A percentile compares a stretch with the other conserved stretches of the same genome.
These are phyloP conservation scores for Cyprinodon variegatus DNA, from an alignment of 2,113 vertebrate species.

Conservation along the genomic window DNA sequence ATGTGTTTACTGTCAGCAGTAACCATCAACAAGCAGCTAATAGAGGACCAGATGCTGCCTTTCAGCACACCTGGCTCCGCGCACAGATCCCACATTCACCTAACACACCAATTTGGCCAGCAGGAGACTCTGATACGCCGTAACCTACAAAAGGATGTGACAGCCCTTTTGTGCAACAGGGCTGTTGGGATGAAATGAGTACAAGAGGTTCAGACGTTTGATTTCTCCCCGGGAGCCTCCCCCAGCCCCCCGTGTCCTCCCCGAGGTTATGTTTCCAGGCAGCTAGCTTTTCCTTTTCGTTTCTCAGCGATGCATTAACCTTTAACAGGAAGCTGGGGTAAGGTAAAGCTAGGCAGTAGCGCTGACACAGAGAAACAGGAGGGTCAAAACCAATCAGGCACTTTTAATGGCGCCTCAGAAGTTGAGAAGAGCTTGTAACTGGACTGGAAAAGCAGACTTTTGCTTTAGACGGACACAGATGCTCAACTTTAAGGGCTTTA, in stretches of 20 bases:
- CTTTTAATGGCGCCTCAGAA: constrained; percentile 45
- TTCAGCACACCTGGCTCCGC: constrained; percentile 27
- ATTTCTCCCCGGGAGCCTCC: constrained; percentile 6
- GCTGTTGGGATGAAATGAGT: constrained; percentile 16
- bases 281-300: constrained; percentile 18
- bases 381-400: constrained; percentile 42
- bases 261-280: constrained; percentile 24
- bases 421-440: constrained; percentile 25
- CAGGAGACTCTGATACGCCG: constrained; percentile 11
- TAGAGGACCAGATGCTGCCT: constrained; percentile 27
- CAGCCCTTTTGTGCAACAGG: constrained; percentile 34
- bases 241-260: background rate
- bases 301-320: constrained; percentile 9
- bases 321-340: constrained; percentile 24
- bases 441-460: background rate
- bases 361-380: constrained; percentile 28
- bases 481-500: background rate
- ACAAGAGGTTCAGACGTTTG: constrained; percentile 37
- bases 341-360: constrained; percentile 22
- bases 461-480: constrained; percentile 5
- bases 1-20: constrained; percentile 41
- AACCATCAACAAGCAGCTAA: constrained; percentile 32
- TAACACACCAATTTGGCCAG: background rate
- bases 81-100: constrained; percentile 19
- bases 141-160: constrained; percentile 23